These are phyloP conservation scores for Noctilio leporinus DNA, from an alignment of 2,113 vertebrate genomes.

Conservation along the genomic window DNA sequence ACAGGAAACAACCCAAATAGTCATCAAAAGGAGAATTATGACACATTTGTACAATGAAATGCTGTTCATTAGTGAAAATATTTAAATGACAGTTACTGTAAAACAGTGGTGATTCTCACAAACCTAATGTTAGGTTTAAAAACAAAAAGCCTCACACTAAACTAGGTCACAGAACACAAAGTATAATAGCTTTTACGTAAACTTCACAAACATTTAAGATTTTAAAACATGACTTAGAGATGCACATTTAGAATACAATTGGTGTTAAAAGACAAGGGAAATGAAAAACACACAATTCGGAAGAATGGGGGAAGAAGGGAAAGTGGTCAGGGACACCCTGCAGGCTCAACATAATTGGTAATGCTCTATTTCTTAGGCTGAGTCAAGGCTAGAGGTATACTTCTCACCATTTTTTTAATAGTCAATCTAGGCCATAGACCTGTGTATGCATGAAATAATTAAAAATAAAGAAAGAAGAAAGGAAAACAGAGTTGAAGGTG, in stretches of 20 bases:
- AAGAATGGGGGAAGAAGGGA: background rate
- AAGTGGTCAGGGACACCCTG: background rate
- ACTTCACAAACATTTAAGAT: conserved; percentile 15
- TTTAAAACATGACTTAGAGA: background rate
- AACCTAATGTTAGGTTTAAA: background rate
- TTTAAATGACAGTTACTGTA: background rate
- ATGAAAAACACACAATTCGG: conserved; percentile 7
- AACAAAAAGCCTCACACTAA: background rate
- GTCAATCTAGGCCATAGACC: background rate
- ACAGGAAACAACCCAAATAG: background rate
- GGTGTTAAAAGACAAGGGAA: background rate
- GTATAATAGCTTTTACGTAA: background rate
- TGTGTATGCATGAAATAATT: background rate
- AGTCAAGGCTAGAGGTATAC: background rate
- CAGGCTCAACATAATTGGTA: background rate
- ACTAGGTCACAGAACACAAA: background rate
- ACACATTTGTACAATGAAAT: background rate
- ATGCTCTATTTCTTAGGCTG: background rate
- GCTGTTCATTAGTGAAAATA: background rate
- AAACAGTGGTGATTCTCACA: background rate
- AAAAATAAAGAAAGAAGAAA: background rate
- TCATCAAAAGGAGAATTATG: background rate
- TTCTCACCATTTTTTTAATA: background rate
- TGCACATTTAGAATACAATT: background rate
- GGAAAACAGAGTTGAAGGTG: background rate